phyloP scores from a whole-genome alignment of 2,888 invertebrate genomes.

The Polymixis flavicincta region DNA sequence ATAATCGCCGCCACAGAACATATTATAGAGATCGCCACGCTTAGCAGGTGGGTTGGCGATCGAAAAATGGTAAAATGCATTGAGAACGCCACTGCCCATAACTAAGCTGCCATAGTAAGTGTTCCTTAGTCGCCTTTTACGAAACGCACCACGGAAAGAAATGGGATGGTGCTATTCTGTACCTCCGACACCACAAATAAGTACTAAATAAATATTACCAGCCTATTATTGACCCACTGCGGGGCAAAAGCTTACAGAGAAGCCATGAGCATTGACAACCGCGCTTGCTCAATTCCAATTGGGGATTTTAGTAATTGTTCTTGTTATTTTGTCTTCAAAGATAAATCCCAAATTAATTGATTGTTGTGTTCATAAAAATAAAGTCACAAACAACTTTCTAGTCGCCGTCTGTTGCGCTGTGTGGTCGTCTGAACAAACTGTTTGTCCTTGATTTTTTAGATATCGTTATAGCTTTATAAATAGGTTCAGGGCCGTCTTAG shows the following conservation, averaged over 20 bases:
- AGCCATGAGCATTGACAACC: neutral
- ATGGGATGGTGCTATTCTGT: too few relatives aligned
- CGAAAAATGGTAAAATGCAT: too few relatives aligned
- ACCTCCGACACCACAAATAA: too few relatives aligned
- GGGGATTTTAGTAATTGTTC: neutral
- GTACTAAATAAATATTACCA: neutral
- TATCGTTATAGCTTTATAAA: slow-evolving; percentile 40
- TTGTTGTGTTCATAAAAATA: neutral
- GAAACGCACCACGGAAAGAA: too few relatives aligned
- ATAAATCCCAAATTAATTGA: neutral
- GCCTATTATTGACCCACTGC: neutral
- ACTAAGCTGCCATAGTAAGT: too few relatives aligned
- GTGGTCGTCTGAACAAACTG: slow-evolving; percentile 40
- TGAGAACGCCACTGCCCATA: too few relatives aligned
- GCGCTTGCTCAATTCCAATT: neutral
- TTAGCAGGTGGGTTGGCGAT: too few relatives aligned
- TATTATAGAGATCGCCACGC: too few relatives aligned
- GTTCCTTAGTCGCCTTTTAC: too few relatives aligned
- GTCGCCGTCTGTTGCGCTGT: neutral
- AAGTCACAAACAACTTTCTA: neutral
- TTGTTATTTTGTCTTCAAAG: neutral
- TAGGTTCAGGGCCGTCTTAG: slow-evolving; percentile 52
- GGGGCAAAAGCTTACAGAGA: neutral
- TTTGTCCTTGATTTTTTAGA: slow-evolving; percentile 51
- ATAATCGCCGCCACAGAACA: too few relatives aligned